Evolutionary conservation across 2,113 vertebrate genomes (phyloP), one percentile per base, ranked within the genome.

Genomic region (Pelvicachromis taeniatus): DNA sequence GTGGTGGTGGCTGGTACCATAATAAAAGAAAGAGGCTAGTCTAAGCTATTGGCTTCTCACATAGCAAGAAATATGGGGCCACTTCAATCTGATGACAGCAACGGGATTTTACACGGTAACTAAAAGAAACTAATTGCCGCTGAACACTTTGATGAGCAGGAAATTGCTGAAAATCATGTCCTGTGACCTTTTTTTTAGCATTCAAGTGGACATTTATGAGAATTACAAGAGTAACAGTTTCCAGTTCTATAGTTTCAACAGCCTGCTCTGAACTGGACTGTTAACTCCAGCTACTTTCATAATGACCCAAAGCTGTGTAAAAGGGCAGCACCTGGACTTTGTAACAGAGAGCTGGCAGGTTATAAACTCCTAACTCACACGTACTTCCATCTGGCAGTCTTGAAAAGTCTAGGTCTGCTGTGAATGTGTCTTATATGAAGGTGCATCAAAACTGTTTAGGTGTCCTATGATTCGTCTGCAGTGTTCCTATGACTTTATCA

Each of bases 351-450:
- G 40, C 68, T 29, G 14, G 40, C 17, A 19, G 65, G 23, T 73
- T 48, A 50, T 16, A 50, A 2, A 16, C 31, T 63, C 1, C 29
- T 73, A 48, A 19, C 16, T 48, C 42, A 19, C 68, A 48, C 1
- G 6, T 23, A 19, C 23, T 5, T 31, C 0, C 65, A 2, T 73
- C 23, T 73, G 59, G 31, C 58, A 61, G 31, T 10, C 17, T 0
- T 38, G 59, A n/a, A 12, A 38, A 63, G 31, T 35, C 3, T 1
- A 63, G 31, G 59, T 4, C 31, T 63, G 1, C 10, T 38, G 10
- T 38, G 31, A 63, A 63, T n/a, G 59, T 0, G 59, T 61, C 58
- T 33, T 4, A 1, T 61, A 17, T n/a, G 58, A 17, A 35, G 58
- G 58, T 35, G 58, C 0, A 0, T 61, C 31, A 35, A 16, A 31